Evolutionary conservation across 1,140 invertebrate species (phyloP).

Genomic region (Bombyx mandarina): DNA sequence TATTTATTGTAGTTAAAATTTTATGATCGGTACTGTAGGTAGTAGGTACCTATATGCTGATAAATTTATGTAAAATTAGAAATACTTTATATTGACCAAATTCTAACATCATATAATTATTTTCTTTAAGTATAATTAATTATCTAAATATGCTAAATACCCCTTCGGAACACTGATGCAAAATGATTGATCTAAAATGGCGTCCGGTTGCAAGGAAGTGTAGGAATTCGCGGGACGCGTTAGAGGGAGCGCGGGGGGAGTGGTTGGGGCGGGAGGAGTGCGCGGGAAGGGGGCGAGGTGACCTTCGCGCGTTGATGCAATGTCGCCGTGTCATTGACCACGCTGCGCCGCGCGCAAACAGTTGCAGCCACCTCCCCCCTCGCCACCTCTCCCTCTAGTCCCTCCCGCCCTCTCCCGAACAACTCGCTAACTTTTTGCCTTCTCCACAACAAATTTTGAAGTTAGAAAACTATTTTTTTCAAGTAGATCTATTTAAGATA

Average conservation of each 20-base stretch:
- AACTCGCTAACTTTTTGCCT: conserved; percentile 12
- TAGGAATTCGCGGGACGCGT: conserved; percentile 55
- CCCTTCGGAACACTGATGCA: neutral
- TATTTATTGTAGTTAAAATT: too few species aligned
- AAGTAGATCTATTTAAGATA: too few species aligned
- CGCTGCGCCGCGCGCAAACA: conserved; percentile 50
- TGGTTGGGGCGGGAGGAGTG: conserved; percentile 11
- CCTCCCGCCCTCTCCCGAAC: conserved; percentile 23
- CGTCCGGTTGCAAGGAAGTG: conserved; percentile 53
- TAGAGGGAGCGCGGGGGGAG: conserved; percentile 18
- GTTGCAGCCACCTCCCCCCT: conserved; percentile 38
- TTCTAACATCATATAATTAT: neutral
- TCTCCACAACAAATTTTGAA: neutral
- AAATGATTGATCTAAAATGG: conserved; percentile 61
- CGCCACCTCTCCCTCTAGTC: conserved; percentile 11
- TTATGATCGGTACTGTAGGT: too few species aligned
- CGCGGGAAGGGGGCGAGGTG: conserved; percentile 27
- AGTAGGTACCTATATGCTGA: too few species aligned
- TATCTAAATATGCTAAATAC: neutral
- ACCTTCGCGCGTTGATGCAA: conserved; percentile 68
- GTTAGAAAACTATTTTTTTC: too few species aligned
- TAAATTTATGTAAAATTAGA: too few species aligned
- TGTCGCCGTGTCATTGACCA: conserved; percentile 67
- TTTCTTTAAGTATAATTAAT: neutral
- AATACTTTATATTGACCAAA: too few species aligned